These are phyloP conservation scores for Rhyzopertha dominica DNA, from an alignment of 1,140 invertebrate genomes.

Conservation along the genomic window DNA sequence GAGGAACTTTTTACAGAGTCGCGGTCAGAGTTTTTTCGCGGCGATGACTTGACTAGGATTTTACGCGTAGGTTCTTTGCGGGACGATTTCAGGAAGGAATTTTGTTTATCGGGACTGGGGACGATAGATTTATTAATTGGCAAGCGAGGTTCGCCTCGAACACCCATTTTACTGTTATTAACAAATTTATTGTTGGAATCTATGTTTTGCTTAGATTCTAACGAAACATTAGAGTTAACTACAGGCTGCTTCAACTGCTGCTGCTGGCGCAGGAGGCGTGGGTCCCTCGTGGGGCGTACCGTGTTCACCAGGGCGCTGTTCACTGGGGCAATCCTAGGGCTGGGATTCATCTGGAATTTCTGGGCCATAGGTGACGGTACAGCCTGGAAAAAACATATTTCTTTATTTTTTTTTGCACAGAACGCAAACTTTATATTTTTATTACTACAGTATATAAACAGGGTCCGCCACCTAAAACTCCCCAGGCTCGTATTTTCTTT, in stretches of 20 bases:
- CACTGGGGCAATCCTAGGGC: conserved; percentile 57
- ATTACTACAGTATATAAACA: no score
- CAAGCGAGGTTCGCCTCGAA: conserved; percentile 41
- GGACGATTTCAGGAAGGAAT: conserved; percentile 20
- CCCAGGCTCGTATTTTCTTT: no score
- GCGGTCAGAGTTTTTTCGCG: conserved; percentile 12
- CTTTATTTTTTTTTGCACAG: no score
- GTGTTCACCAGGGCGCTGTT: conserved; percentile 56
- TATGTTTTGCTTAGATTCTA: conserved; percentile 32
- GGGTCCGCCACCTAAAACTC: no score
- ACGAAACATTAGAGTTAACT: conserved; percentile 27
- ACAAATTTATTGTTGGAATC: conserved; percentile 39
- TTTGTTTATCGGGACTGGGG: conserved; percentile 22
- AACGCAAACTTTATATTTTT: no score
- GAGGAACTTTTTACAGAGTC: conserved; percentile 14
- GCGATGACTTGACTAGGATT: conserved; percentile 42
- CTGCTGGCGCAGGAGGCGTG: conserved; percentile 53
- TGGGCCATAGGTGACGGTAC: conserved; percentile 23
- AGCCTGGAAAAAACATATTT: no score
- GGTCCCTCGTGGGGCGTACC: conserved; percentile 52
- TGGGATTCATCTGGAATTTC: no score
- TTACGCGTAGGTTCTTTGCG: conserved; percentile 47
- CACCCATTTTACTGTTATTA: conserved; percentile 39
- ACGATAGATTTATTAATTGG: conserved; percentile 34
- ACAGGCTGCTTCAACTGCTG: conserved; percentile 16